phyloP scores from a whole-genome alignment of 2,888 invertebrate genomes.

The Myathropa florea region DNA sequence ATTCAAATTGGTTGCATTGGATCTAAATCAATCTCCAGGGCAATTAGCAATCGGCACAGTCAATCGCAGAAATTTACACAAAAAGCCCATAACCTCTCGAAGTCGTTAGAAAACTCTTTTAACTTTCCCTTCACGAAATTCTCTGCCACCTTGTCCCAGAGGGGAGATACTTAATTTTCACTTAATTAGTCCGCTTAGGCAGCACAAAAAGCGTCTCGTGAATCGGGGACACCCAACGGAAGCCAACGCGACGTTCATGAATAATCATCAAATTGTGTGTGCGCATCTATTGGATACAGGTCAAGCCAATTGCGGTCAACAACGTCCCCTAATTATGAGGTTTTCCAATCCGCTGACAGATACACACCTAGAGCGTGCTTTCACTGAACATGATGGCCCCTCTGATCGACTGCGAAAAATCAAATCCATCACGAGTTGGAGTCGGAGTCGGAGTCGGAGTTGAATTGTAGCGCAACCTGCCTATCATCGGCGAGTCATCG shows the following conservation, averaged over 20 bases:
- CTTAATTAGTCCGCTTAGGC: background rate
- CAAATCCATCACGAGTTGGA: background rate
- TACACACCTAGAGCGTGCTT: background rate
- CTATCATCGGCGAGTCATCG: constrained; percentile 56
- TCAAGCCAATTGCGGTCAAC: background rate
- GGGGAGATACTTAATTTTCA: too few species aligned
- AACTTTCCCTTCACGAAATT: too few species aligned
- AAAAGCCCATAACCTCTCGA: too few species aligned
- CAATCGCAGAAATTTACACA: too few species aligned
- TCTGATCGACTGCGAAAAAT: background rate
- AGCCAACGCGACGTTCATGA: background rate
- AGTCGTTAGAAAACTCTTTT: too few species aligned
- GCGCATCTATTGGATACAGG: background rate
- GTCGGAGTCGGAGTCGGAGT: background rate
- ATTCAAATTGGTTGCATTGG: background rate
- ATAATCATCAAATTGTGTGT: background rate
- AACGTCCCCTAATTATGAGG: background rate
- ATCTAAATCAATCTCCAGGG: background rate
- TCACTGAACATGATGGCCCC: too few species aligned
- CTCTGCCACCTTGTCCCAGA: too few species aligned
- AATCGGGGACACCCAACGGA: background rate
- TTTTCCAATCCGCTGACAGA: background rate
- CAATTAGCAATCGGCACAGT: background rate
- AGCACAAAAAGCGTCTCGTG: background rate
- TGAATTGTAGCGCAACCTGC: constrained; percentile 35